Percentiles rank a stretch among this genome's conserved stretches.
phyloP scores from a whole-genome alignment of 1,140 invertebrate species.

The Philopotamus ludificatus region DNA sequence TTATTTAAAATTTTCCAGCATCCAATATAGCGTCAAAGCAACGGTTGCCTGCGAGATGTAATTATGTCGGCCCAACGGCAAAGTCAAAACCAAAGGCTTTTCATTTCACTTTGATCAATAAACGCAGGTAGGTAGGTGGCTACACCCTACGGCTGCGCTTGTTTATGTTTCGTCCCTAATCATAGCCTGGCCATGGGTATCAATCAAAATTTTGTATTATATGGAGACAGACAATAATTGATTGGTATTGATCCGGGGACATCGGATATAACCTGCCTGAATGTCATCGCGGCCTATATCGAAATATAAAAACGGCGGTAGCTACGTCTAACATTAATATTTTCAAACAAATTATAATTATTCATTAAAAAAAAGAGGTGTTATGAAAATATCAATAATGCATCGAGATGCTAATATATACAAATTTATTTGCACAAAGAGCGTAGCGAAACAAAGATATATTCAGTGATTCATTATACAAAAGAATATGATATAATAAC shows the following conservation, averaged over 20 bases:
- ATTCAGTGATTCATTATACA: constrained; percentile 22
- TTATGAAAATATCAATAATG: no score
- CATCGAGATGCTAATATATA: no score
- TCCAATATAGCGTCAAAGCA: constrained; percentile 39
- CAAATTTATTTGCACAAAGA: no score
- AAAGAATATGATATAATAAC: constrained; percentile 20
- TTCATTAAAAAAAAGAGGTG: no score
- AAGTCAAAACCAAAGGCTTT: constrained; percentile 36
- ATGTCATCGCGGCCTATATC: no score
- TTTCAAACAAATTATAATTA: no score
- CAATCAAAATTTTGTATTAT: constrained; percentile 26
- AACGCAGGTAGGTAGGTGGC: constrained; percentile 25
- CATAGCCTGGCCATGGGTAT: constrained; percentile 18
- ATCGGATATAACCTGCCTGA: constrained; percentile 4
- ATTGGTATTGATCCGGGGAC: constrained; percentile 7
- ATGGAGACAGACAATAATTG: background rate
- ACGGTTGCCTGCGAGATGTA: constrained; percentile 37
- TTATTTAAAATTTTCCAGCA: constrained; percentile 38
- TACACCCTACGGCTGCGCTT: background rate
- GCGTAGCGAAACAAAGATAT: background rate
- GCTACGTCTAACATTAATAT: no score
- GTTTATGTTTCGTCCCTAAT: constrained; percentile 27
- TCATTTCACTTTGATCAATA: constrained; percentile 40
- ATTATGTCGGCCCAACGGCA: constrained; percentile 33
- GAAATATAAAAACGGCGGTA: no score